phyloP scores from a whole-genome alignment of 2,113 vertebrate genomes.

The Anhinga rufa region DNA sequence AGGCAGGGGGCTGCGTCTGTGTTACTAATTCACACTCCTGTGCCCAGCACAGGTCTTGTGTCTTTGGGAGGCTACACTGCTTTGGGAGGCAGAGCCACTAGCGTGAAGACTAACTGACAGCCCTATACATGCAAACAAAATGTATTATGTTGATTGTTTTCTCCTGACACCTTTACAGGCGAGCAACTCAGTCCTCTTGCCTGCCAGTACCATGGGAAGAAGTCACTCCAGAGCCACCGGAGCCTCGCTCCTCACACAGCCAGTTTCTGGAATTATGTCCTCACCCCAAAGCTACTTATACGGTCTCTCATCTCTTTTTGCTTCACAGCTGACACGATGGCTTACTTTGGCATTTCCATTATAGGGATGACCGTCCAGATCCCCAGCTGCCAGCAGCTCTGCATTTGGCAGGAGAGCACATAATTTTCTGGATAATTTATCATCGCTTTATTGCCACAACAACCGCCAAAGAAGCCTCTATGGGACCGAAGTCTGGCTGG shows the following conservation, averaged over 20 bases:
- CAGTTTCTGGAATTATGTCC: neutral
- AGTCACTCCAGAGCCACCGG: neutral
- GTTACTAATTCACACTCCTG: neutral
- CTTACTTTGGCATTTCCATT: neutral
- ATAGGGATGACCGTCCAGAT: neutral
- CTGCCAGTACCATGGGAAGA: neutral
- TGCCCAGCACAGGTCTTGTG: neutral
- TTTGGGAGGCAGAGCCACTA: neutral
- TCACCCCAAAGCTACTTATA: neutral
- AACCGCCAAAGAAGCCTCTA: neutral
- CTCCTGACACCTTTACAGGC: neutral
- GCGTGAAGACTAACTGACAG: neutral
- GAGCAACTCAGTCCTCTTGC: neutral
- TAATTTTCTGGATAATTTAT: neutral
- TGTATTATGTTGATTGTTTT: neutral
- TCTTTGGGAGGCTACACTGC: neutral
- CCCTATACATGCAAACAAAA: neutral
- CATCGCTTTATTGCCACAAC: neutral
- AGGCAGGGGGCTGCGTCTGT: neutral
- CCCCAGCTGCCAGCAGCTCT: neutral
- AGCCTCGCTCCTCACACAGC: neutral
- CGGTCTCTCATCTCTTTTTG: neutral
- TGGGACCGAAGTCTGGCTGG: accelerated
- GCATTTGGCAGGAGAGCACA: neutral
- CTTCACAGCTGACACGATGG: neutral